Conservation (phyloP, 2,797 vertebrate species). For the Gila robusta region DNA sequence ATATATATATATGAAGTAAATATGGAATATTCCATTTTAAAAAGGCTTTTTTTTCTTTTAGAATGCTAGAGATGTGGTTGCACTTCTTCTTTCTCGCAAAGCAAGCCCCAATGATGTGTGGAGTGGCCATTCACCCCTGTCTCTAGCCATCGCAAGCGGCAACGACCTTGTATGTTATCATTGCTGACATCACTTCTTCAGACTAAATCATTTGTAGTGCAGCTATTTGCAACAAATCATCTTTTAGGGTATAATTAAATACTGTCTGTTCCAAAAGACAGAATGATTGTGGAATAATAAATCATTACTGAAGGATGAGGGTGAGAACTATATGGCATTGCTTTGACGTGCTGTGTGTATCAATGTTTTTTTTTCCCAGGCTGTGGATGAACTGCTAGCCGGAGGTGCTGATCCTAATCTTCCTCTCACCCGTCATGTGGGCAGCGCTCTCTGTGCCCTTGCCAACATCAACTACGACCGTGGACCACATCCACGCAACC, state of each 20-base stretch:
- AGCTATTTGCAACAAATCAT: not conserved
- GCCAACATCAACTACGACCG: slow-evolving; percentile 78
- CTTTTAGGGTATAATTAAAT: not conserved
- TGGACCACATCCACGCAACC: slow-evolving; percentile 62
- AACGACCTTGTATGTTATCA: slow-evolving; percentile 82
- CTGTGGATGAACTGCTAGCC: slow-evolving; percentile 83
- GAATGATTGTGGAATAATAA: slow-evolving; percentile 14
- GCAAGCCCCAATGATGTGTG: slow-evolving; percentile 83
- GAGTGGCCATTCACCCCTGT: slow-evolving; percentile 90
- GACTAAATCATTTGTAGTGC: slow-evolving; percentile 11
- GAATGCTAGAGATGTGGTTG: slow-evolving; percentile 80
- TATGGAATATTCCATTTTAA: not conserved
- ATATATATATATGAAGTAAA: too few species aligned
- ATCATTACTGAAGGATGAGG: not conserved
- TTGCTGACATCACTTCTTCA: not conserved
- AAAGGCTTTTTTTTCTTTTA: slow-evolving; percentile 59
- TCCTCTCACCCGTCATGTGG: slow-evolving; percentile 74
- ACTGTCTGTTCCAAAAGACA: not conserved
- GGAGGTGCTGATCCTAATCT: slow-evolving; percentile 85
- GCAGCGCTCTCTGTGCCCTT: slow-evolving; percentile 83
- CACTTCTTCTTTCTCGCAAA: slow-evolving; percentile 80
- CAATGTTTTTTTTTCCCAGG: slow-evolving; percentile 68
- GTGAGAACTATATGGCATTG: not conserved
- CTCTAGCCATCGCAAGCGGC: slow-evolving; percentile 86
- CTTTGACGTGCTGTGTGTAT: not conserved